Evolutionary conservation across 2,113 vertebrate species (phyloP).

Genomic region (Arvicanthis niloticus): DNA sequence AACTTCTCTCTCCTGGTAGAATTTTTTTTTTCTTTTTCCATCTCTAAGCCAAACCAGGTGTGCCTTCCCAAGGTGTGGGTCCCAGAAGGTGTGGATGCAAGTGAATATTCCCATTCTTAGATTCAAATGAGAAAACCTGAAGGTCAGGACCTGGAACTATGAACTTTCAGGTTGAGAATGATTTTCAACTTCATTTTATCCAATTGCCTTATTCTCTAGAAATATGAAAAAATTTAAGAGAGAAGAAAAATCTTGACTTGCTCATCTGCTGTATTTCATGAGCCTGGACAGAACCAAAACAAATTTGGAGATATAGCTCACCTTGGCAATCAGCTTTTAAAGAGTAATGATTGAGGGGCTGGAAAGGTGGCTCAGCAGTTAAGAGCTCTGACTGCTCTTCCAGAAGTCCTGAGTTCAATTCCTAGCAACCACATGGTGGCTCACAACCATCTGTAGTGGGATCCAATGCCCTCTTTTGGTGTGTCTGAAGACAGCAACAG

Average conservation of each 20-base stretch:
- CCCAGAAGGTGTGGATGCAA: background rate
- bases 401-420: too few relatives aligned
- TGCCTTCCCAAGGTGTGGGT: background rate
- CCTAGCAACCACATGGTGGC: too few relatives aligned
- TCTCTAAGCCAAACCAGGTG: background rate
- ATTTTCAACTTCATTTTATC: background rate
- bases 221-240: background rate
- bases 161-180: constrained; percentile 1
- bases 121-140: background rate
- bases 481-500: too few relatives aligned
- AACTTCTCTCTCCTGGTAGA: background rate
- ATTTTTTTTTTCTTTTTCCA: constrained; percentile 3
- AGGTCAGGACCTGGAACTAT: background rate
- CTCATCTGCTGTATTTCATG: background rate
- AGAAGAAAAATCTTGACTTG: background rate
- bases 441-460: too few relatives aligned
- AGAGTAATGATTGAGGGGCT: background rate
- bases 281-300: background rate
- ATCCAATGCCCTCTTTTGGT: too few relatives aligned
- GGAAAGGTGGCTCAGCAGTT: too few relatives aligned
- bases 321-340: background rate
- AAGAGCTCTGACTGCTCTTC: too few relatives aligned
- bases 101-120: background rate
- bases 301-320: background rate
- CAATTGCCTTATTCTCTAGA: constrained; percentile 21